Evolutionary conservation across 2,113 vertebrate genomes (phyloP).

Genomic region (Eupsittula cactorum): DNA sequence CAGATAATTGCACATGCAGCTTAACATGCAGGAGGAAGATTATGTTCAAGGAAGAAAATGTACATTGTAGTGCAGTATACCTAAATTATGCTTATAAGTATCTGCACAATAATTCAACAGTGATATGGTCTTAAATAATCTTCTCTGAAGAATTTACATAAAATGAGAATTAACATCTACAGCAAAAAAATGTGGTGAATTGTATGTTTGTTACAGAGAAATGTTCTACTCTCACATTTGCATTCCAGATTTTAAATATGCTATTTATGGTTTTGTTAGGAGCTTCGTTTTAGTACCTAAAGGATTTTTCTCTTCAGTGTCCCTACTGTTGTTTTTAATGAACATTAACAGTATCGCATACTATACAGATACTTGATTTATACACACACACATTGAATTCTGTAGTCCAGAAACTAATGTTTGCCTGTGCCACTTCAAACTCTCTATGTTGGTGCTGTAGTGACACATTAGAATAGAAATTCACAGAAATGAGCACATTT

Average conservation of each 20-base stretch:
- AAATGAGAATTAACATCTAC: background rate
- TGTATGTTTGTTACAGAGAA: background rate
- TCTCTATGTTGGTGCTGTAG: background rate
- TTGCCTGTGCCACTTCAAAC: background rate
- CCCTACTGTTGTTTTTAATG: background rate
- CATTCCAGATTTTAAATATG: background rate
- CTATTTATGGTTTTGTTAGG: background rate
- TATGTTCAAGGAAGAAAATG: background rate
- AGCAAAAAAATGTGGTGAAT: background rate
- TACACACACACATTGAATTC: background rate
- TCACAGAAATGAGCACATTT: background rate
- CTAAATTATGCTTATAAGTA: constrained; percentile 3
- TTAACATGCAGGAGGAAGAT: background rate
- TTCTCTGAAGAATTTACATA: constrained; percentile 39
- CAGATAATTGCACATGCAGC: background rate
- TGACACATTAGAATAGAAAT: background rate
- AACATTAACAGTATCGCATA: background rate
- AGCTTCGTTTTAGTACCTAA: background rate
- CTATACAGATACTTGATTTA: background rate
- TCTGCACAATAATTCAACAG: constrained; percentile 2
- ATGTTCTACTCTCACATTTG: background rate
- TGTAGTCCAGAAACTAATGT: background rate
- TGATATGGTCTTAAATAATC: background rate
- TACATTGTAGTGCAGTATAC: background rate
- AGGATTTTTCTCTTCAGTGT: background rate